Evolutionary conservation across 1,140 invertebrate genomes (phyloP).

Genomic region (Oreohelix idahoensis): DNA sequence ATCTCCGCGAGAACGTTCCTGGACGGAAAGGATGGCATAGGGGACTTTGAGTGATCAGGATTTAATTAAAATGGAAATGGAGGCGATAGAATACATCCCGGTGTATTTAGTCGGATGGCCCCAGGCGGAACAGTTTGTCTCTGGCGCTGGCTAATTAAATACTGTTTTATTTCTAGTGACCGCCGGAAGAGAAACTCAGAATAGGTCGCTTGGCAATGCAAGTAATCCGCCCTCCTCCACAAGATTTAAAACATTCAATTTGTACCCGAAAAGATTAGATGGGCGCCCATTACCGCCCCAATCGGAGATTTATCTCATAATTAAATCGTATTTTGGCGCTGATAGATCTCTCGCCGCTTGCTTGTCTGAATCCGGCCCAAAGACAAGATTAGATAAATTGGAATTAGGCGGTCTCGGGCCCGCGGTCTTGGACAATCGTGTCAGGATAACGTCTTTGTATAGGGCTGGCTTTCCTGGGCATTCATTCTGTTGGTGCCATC

Average conservation of each 20-base stretch:
- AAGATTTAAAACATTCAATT: constrained; percentile 62
- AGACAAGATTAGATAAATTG: constrained; percentile 59
- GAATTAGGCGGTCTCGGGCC: constrained; percentile 44
- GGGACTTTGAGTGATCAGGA: constrained; percentile 61
- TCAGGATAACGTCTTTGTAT: constrained; percentile 28
- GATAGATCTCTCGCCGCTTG: constrained; percentile 55
- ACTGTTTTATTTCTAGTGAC: constrained; percentile 53
- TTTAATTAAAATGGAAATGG: constrained; percentile 69
- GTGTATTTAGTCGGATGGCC: constrained; percentile 36
- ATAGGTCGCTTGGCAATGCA: constrained; percentile 46
- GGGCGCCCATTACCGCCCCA: constrained; percentile 54
- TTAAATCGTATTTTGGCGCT: constrained; percentile 54
- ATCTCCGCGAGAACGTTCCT: neutral
- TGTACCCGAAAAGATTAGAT: constrained; percentile 59
- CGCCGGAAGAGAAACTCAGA: constrained; percentile 45
- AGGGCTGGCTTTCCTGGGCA: constrained; percentile 23
- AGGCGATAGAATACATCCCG: constrained; percentile 38
- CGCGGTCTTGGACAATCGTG: constrained; percentile 29
- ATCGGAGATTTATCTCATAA: constrained; percentile 63
- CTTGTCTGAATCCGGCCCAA: constrained; percentile 44
- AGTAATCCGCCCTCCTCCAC: constrained; percentile 50
- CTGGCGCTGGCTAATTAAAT: constrained; percentile 54
- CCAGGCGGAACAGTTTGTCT: constrained; percentile 11
- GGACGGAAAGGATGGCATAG: neutral
- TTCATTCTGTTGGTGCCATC: constrained; percentile 43